Base-by-base conservation (phyloP, 2,888 invertebrate species). In the Ethmia dodecea region DNA sequence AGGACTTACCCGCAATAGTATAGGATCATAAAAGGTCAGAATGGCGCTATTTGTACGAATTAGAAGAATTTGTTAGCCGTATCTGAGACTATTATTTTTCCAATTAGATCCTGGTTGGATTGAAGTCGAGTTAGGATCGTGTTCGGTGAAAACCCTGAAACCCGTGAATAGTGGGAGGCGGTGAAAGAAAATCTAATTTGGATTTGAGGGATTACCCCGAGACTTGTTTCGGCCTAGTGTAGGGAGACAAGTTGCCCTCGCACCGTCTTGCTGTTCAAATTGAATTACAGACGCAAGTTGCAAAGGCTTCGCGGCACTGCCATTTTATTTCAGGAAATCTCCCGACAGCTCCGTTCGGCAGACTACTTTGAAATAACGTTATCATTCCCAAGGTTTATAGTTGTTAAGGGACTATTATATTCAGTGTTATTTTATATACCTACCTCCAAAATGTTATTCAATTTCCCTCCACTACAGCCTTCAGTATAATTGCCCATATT, bases 121-220 rank as follows among this genome's bases (percentile, higher is more conserved):
- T 59, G 63, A 61, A 60, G 60, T 62, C 61, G 63, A 67, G 60
- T 60, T 51, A 42, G 53, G 63, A 57, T 59, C 60, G 57, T 43
- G 48, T 56, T 48, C 56, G 42, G 41, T 42, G 37, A 35, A 41
- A 45, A 42, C 42, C 52, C 60, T 60, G 69, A 67, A 73, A 64
- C 75, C 76, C 60, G 71, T 78, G 77, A 83, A 80, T 81, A 74
- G 77, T 75, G 69, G 60, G 67, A 65, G 65, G 65, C 66, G 60
- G 56, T 80, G 80, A 81, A 81, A 79, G 81, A 81, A 83, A 84
- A 84, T 83, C 83, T 83, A 79, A 83, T 84, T 84, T 83, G 81
- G 84, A 84, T 84, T 83, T 83, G 75, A 80, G 67, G 77, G 83
- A 84, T 84, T 83, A 81, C 83, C 61, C 52, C 60, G 66, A 60